A percentile compares a stretch with the other conserved stretches of the same genome.
Conservation (phyloP, 2,113 vertebrate species). For the Trogon surrucura region DNA sequence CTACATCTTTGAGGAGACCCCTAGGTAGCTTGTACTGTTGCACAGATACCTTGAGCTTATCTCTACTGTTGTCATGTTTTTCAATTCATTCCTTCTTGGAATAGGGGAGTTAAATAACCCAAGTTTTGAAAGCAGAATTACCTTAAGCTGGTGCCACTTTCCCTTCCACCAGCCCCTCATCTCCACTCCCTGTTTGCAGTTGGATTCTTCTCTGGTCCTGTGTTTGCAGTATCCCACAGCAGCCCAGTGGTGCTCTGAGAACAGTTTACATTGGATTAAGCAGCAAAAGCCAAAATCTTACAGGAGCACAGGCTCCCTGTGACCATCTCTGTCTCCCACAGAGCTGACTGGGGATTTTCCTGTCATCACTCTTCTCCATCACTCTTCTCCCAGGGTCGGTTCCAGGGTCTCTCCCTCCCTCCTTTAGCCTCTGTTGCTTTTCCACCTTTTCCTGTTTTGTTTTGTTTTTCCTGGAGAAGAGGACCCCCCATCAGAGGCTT, state of each 20-base stretch:
- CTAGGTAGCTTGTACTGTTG: neutral
- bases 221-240: neutral
- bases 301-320: neutral
- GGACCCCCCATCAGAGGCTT: neutral
- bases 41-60: neutral
- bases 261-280: neutral
- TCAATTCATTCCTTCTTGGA: neutral
- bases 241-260: neutral
- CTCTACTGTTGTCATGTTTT: neutral
- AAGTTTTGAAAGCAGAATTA: neutral
- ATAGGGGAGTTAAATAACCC: neutral
- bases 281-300: neutral
- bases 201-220: rapidly evolving
- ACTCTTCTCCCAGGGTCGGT: neutral
- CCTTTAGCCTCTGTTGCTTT: neutral
- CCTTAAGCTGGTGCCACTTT: neutral
- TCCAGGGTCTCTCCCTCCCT: neutral
- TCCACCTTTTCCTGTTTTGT: neutral
- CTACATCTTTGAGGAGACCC: neutral
- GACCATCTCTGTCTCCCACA: neutral
- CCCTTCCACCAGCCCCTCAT: neutral
- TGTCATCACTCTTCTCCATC: neutral
- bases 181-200: neutral
- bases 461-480: neutral
- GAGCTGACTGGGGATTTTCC: neutral